These are phyloP conservation scores for Melangyna quadrimaculata DNA, from an alignment of 2,888 invertebrate genomes.

Conservation along the genomic window DNA sequence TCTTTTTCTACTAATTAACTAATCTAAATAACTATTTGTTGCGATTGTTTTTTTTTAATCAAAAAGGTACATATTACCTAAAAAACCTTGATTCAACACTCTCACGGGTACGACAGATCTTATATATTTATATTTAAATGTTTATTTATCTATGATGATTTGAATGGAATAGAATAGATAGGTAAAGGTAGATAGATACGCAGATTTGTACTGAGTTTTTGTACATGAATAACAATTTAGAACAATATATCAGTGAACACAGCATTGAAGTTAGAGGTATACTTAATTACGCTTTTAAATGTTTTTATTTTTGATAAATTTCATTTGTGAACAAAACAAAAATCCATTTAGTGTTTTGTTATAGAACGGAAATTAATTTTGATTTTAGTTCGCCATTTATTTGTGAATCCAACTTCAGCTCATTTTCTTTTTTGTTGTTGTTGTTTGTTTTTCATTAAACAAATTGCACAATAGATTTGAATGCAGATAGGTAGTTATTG, in stretches of 20 bases:
- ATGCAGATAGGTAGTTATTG: slow-evolving; percentile 54
- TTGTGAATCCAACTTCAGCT: slow-evolving; percentile 52
- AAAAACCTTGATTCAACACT: slow-evolving; percentile 59
- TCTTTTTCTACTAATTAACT: background rate
- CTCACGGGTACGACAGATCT: slow-evolving; percentile 8
- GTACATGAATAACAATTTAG: slow-evolving; percentile 21
- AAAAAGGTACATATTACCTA: slow-evolving; percentile 27
- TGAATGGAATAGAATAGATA: background rate
- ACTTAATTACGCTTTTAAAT: slow-evolving; percentile 48
- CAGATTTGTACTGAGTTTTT: background rate
- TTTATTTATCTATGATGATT: slow-evolving; percentile 16
- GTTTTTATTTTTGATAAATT: background rate
- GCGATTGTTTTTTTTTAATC: background rate
- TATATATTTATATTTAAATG: background rate
- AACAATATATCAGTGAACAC: slow-evolving; percentile 47
- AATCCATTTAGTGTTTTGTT: background rate
- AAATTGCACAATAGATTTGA: slow-evolving; percentile 62
- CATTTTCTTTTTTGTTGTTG: slow-evolving; percentile 18
- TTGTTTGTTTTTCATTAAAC: background rate
- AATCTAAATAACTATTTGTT: background rate
- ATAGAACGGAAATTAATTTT: slow-evolving; percentile 30
- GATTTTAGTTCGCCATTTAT: slow-evolving; percentile 24
- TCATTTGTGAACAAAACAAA: background rate
- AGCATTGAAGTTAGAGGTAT: background rate
- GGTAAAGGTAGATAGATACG: background rate